Percentiles rank a stretch among this genome's conserved stretches.
These are phyloP conservation scores for Cranoglanis bouderius DNA, from an alignment of 2,113 vertebrate species.

Conservation along the genomic window DNA sequence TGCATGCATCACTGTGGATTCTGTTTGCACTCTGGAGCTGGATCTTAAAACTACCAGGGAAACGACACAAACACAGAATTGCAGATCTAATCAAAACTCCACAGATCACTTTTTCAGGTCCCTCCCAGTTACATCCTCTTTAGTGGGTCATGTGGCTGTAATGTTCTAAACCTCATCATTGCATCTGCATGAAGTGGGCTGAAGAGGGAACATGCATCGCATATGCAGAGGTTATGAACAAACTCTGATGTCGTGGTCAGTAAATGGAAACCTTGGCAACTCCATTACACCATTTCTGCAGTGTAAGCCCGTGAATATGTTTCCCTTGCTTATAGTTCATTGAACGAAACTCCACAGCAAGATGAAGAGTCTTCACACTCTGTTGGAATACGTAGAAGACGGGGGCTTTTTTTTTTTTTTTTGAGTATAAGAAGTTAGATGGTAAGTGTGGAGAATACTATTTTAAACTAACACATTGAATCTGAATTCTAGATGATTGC, in stretches of 20 bases:
- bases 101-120: not conserved
- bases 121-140: conserved; percentile 18
- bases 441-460: not conserved
- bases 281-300: not conserved
- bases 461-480: not conserved
- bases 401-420: not conserved
- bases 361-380: not conserved
- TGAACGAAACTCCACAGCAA: not conserved
- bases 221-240: not conserved
- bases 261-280: conserved; percentile 20
- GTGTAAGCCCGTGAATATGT: not conserved
- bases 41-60: not conserved
- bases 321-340: not conserved
- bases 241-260: not conserved
- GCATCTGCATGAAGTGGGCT: not conserved
- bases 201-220: not conserved
- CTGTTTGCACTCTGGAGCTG: not conserved
- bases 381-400: conserved; percentile 4
- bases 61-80: not conserved
- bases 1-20: not conserved
- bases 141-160: not conserved
- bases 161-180: not conserved
- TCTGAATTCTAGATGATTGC: not conserved
- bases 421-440: not conserved
- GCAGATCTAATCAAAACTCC: not conserved